These are phyloP conservation scores for Chroicocephalus ridibundus DNA, from an alignment of 2,113 vertebrate species.

Conservation along the genomic window DNA sequence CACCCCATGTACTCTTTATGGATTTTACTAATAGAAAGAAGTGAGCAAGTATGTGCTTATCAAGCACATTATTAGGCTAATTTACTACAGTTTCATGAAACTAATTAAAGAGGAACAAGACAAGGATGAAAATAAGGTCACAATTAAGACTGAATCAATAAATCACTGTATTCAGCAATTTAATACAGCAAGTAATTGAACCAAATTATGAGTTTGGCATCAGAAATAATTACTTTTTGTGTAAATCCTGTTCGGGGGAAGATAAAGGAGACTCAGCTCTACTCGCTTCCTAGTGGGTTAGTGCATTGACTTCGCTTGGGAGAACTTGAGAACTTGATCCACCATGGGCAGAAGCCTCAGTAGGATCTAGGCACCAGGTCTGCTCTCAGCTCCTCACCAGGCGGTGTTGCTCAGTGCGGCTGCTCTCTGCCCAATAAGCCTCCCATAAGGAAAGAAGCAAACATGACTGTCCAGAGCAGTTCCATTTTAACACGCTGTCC, in stretches of 20 bases:
- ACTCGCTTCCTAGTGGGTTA: background rate
- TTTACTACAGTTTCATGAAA: conserved; percentile 8
- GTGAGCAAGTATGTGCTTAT: background rate
- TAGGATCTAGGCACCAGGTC: background rate
- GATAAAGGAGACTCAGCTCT: background rate
- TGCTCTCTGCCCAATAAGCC: background rate
- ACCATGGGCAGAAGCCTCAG: background rate
- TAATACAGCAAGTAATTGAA: background rate
- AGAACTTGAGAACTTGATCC: background rate
- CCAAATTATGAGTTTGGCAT: background rate
- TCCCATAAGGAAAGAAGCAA: background rate
- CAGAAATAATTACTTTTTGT: background rate
- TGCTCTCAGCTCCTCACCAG: background rate
- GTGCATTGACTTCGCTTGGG: background rate
- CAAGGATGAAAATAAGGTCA: conserved; percentile 41
- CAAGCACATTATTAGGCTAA: background rate
- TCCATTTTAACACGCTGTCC: background rate
- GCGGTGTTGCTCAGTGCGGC: background rate
- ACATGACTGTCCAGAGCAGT: background rate
- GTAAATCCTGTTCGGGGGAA: background rate
- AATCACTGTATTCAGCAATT: background rate
- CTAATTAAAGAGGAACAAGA: conserved; percentile 34
- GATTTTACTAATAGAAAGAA: background rate
- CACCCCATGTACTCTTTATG: background rate
- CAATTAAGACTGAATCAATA: conserved; percentile 28